Conservation (phyloP, 2,113 vertebrate species). For the Pterocles burchelli region DNA sequence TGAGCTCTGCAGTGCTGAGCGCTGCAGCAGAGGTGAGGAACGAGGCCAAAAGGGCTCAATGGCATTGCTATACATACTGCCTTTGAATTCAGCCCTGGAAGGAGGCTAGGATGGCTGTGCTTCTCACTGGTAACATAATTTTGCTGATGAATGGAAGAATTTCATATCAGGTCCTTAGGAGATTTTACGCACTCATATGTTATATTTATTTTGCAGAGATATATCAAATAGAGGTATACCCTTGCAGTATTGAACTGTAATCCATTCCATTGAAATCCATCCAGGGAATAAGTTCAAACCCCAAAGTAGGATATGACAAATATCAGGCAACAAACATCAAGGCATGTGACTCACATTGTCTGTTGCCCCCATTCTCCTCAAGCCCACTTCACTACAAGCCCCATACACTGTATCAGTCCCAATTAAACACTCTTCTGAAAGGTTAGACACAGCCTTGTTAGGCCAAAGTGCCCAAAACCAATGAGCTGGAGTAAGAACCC, state of each 20-base stretch:
- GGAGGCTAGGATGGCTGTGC: neutral
- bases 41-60: slow-evolving; percentile 32
- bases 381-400: neutral
- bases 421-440: neutral
- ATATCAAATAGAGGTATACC: neutral
- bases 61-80: neutral
- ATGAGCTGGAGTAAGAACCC: neutral
- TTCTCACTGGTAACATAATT: neutral
- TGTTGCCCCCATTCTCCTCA: neutral
- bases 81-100: slow-evolving; percentile 5
- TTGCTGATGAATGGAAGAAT: neutral
- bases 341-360: neutral
- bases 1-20: neutral
- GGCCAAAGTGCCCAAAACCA: neutral
- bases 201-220: neutral
- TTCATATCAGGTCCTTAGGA: neutral
- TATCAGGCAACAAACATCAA: neutral
- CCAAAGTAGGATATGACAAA: neutral
- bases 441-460: neutral
- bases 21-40: slow-evolving; percentile 18
- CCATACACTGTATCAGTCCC: neutral
- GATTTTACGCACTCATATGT: neutral
- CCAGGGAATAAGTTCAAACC: neutral
- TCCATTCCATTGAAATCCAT: neutral
- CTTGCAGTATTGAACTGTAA: neutral